A percentile compares a stretch with the other conserved stretches of the same genome.
Conservation (phyloP, 2,113 vertebrate species). For the Amphiprion percula region DNA sequence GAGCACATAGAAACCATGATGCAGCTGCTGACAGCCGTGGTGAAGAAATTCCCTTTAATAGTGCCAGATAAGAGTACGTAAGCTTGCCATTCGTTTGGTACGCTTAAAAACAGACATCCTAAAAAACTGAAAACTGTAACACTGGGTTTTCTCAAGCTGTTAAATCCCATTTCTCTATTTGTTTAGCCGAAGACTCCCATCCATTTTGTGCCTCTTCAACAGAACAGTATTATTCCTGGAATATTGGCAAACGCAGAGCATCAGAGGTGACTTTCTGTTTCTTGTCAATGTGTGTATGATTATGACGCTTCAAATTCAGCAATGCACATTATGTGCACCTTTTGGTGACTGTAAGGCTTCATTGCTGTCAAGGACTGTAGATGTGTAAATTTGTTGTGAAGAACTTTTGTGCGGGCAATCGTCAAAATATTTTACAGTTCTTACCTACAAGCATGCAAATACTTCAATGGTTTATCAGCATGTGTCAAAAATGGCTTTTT, state of each 20-base stretch:
- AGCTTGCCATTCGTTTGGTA: background rate
- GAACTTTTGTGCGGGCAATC: background rate
- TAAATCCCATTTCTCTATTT: conserved; percentile 25
- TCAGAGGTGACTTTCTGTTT: conserved; percentile 88
- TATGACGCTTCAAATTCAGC: background rate
- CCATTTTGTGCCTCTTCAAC: conserved; percentile 93
- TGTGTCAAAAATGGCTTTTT: too few relatives aligned
- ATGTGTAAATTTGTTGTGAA: background rate
- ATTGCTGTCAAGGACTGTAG: too few relatives aligned
- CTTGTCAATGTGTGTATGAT: background rate
- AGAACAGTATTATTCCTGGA: conserved; percentile 97
- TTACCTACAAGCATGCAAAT: background rate
- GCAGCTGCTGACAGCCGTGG: conserved; percentile 94
- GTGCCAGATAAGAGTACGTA: conserved; percentile 92
- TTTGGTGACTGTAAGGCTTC: too few relatives aligned
- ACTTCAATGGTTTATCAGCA: too few relatives aligned
- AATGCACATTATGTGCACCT: background rate
- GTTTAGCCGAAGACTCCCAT: conserved; percentile 90
- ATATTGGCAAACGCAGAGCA: conserved; percentile 96
- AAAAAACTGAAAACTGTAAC: background rate
- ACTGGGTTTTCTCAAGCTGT: background rate
- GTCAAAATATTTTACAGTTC: too few relatives aligned
- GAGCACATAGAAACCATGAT: conserved; percentile 95
- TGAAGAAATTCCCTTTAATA: conserved; percentile 96
- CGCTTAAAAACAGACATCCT: background rate